Conservation (phyloP, 2,797 vertebrate genomes). For the Sylvilagus floridanus region DNA sequence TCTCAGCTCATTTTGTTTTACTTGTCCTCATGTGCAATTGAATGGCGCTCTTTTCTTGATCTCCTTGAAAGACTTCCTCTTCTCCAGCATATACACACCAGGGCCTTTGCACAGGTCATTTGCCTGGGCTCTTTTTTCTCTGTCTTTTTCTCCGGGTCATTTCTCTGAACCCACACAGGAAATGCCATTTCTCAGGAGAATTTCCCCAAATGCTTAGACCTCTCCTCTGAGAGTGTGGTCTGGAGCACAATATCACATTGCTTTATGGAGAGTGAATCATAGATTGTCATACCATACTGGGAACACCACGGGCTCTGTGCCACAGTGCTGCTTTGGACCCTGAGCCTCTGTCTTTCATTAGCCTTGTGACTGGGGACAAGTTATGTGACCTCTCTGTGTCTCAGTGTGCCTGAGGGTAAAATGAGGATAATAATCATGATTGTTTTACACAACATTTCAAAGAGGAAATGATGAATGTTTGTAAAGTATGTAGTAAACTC, state of each 20-base stretch:
- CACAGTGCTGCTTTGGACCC: neutral
- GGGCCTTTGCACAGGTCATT: neutral
- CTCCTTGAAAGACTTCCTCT: neutral
- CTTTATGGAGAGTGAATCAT: neutral
- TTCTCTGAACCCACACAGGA: neutral
- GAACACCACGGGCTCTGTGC: neutral
- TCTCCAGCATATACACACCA: fast-evolving
- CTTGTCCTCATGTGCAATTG: neutral
- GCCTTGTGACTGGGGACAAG: neutral
- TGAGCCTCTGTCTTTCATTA: neutral
- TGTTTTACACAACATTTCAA: neutral
- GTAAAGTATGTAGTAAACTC: neutral
- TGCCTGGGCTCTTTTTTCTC: neutral
- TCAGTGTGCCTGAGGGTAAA: neutral
- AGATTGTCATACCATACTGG: neutral
- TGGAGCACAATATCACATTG: neutral
- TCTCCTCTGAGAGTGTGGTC: too few species aligned
- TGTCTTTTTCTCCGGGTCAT: neutral
- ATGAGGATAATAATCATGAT: neutral
- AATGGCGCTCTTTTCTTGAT: neutral
- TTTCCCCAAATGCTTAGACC: neutral
- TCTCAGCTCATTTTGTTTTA: neutral
- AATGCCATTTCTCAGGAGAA: neutral
- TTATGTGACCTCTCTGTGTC: neutral
- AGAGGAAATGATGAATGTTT: neutral